phyloP scores from a whole-genome alignment of 2,113 vertebrate genomes.

The Pogonocichla stellata region DNA sequence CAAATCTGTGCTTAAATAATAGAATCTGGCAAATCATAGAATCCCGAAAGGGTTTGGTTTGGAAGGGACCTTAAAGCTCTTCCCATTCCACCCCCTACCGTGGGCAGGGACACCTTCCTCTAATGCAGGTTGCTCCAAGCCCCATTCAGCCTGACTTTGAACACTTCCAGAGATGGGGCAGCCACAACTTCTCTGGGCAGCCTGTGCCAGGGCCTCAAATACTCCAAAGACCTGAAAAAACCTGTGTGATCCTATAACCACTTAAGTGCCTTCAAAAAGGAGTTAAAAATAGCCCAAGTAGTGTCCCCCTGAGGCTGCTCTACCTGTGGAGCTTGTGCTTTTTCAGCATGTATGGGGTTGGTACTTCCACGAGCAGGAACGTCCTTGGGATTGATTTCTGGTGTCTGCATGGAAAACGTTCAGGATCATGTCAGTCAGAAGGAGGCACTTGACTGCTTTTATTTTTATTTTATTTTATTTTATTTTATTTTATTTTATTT shows the following conservation, averaged over 20 bases:
- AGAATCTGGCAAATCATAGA: not conserved
- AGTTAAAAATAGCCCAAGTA: not conserved
- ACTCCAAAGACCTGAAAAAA: not conserved
- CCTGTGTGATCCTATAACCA: rapidly evolving
- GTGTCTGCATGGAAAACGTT: not conserved
- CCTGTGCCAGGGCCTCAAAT: not conserved
- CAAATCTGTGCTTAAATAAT: not conserved
- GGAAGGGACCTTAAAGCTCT: not conserved
- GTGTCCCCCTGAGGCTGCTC: not conserved
- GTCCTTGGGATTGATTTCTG: not conserved
- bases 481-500: not conserved
- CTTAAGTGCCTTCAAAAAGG: not conserved
- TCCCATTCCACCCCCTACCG: not conserved
- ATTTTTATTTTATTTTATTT: not conserved
- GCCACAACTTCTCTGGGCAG: not conserved
- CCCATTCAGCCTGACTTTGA: not conserved
- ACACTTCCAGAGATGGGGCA: not conserved
- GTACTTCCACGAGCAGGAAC: not conserved
- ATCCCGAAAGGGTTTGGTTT: not conserved
- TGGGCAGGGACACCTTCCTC: not conserved
- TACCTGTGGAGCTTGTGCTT: not conserved
- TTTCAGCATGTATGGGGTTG: not conserved
- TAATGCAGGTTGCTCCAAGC: not conserved
- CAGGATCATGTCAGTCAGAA: rapidly evolving
- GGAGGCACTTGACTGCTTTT: not conserved